These are phyloP conservation scores for Sinocyclocheilus rhinocerous DNA, from an alignment of 2,113 vertebrate species.

Conservation along the genomic window DNA sequence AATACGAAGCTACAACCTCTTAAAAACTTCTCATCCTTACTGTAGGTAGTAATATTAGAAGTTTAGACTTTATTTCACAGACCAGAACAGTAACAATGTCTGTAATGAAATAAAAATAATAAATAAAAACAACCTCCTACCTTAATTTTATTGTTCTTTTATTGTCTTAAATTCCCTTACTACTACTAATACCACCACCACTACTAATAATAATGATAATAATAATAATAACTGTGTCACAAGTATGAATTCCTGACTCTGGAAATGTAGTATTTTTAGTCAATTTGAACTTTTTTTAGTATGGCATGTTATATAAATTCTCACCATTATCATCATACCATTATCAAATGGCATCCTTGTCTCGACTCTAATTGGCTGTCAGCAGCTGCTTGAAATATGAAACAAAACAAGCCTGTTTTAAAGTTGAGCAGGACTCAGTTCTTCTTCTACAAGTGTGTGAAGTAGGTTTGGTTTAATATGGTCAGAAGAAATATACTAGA, in stretches of 20 bases:
- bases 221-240: constrained; percentile 53
- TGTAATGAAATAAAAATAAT: constrained; percentile 23
- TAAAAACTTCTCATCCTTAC: neutral
- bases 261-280: constrained; percentile 37
- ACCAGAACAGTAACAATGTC: neutral
- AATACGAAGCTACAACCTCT: neutral
- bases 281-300: constrained; percentile 55
- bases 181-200: neutral
- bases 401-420: constrained; percentile 54
- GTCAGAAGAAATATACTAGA: constrained; percentile 34
- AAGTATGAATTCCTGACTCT: constrained; percentile 31
- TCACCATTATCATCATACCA: neutral
- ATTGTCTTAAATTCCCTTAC: neutral
- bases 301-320: constrained; percentile 51
- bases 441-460: neutral
- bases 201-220: neutral
- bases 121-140: constrained; percentile 42
- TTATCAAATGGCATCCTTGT: constrained; percentile 33
- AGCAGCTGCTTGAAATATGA: constrained; percentile 35
- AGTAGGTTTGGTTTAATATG: neutral
- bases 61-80: neutral
- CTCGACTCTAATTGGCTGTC: constrained; percentile 40
- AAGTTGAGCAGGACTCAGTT: neutral
- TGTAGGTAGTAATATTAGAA: neutral
- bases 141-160: constrained; percentile 43